Evolutionary conservation across 2,113 vertebrate species (phyloP).

Genomic region (Tachysurus fulvidraco): DNA sequence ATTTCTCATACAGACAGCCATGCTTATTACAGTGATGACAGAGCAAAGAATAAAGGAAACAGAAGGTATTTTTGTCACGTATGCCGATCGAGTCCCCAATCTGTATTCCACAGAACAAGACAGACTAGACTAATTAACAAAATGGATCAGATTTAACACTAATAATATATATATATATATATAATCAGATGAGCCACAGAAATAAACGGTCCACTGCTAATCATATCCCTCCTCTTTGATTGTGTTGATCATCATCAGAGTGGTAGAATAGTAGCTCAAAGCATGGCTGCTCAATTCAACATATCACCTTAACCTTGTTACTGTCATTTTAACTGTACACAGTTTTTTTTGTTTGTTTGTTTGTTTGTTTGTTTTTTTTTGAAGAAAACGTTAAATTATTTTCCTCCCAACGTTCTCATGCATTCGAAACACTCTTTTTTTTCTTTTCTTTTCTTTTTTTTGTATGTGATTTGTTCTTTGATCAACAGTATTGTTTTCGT

Average conservation of each 20-base stretch:
- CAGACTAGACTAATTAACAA: too few species aligned
- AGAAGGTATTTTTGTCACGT: neutral
- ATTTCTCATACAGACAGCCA: constrained; percentile 21
- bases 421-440: constrained; percentile 81
- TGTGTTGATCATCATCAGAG: constrained; percentile 32
- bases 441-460: constrained; percentile 56
- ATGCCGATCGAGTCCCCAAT: neutral
- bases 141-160: neutral
- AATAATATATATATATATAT: neutral
- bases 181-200: constrained; percentile 1
- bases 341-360: constrained; percentile 31
- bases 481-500: constrained; percentile 87
- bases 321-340: constrained; percentile 40
- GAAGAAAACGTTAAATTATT: constrained; percentile 72
- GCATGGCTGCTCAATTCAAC: constrained; percentile 20
- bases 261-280: neutral
- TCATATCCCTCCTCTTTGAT: constrained; percentile 22
- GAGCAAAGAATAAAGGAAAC: neutral
- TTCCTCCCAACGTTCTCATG: constrained; percentile 69
- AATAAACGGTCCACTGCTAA: neutral
- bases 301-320: constrained; percentile 29
- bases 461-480: constrained; percentile 82
- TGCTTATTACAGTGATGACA: constrained; percentile 47
- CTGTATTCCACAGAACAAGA: neutral
- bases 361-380: too few species aligned